Percentiles rank a stretch among this genome's conserved stretches.
Evolutionary conservation across 2,113 vertebrate genomes (phyloP).

Genomic region (Bos javanicus): DNA sequence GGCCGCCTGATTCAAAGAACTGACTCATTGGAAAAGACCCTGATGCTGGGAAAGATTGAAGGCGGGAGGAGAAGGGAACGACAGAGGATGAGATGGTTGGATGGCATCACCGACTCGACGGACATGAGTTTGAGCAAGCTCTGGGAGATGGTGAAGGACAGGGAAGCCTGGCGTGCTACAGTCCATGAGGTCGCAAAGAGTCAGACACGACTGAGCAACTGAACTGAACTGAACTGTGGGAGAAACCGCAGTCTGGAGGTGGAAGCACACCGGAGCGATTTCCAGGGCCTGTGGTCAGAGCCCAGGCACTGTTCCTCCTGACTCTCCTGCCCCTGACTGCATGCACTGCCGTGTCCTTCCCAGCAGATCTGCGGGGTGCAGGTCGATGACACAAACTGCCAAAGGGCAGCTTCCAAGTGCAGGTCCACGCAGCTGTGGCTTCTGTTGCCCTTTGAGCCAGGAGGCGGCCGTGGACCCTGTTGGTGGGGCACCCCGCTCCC

Average conservation of each 20-base stretch:
- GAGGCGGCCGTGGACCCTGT: not conserved
- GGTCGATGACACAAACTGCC: rapidly evolving
- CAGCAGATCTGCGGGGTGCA: rapidly evolving
- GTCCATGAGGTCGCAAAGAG: not conserved
- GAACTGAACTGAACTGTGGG: not conserved
- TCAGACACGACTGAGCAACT: not conserved
- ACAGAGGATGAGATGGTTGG: not conserved
- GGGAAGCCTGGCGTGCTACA: rapidly evolving
- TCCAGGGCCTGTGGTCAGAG: not conserved
- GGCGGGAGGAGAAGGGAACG: rapidly evolving
- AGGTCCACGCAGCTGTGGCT: rapidly evolving
- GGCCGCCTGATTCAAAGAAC: not conserved
- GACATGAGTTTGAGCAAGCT: not conserved
- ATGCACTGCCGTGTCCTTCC: rapidly evolving
- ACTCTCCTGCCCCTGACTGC: rapidly evolving
- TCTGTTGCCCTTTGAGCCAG: rapidly evolving
- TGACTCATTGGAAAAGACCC: rapidly evolving
- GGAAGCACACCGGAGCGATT: rapidly evolving
- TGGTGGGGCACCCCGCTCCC: rapidly evolving
- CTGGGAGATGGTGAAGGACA: not conserved
- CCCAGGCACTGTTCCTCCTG: rapidly evolving
- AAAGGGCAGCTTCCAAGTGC: rapidly evolving
- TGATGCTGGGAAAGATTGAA: not conserved
- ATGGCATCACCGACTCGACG: not conserved
- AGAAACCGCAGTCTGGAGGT: rapidly evolving